Percentiles rank a stretch among this genome's conserved stretches.
phyloP scores from a whole-genome alignment of 2,888 invertebrate genomes.

The Dryocosmus kuriphilus region DNA sequence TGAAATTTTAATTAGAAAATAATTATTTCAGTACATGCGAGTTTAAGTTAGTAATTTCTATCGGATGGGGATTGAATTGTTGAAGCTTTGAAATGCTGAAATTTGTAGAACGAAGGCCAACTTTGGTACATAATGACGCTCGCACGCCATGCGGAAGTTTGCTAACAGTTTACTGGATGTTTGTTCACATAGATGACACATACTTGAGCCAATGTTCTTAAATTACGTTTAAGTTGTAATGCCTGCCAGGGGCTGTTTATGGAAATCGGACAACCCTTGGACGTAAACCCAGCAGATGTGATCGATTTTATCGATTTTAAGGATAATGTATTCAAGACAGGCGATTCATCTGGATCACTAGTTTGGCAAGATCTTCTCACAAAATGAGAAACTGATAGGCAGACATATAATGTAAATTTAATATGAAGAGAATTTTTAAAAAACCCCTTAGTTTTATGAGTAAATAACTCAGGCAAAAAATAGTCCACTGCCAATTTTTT shows the following conservation, averaged over 20 bases:
- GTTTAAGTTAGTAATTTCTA: neutral
- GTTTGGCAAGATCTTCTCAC: neutral
- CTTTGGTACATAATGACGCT: constrained; percentile 12
- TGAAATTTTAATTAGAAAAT: too few relatives aligned
- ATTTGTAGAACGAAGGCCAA: constrained; percentile 23
- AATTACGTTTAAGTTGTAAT: constrained; percentile 27
- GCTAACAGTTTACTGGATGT: constrained; percentile 16
- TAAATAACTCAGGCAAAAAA: neutral
- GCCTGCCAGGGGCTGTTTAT: constrained; percentile 22
- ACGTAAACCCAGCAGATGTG: constrained; percentile 9
- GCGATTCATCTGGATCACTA: neutral
- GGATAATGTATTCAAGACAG: neutral
- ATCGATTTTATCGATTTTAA: constrained; percentile 20
- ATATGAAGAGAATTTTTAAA: too few relatives aligned
- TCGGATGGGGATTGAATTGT: neutral
- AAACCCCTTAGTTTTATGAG: neutral
- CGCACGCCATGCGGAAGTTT: constrained; percentile 23
- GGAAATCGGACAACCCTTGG: constrained; percentile 26
- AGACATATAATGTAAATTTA: too few relatives aligned
- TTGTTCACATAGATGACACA: constrained; percentile 27
- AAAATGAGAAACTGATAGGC: neutral
- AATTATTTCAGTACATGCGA: neutral
- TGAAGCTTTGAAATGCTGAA: constrained; percentile 23
- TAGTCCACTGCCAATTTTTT: neutral
- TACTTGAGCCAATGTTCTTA: neutral